Evolutionary conservation across 23 tunicate species (phyloP), one percentile per base, ranked within the genome.

Genomic region (Diplosoma virens): DNA sequence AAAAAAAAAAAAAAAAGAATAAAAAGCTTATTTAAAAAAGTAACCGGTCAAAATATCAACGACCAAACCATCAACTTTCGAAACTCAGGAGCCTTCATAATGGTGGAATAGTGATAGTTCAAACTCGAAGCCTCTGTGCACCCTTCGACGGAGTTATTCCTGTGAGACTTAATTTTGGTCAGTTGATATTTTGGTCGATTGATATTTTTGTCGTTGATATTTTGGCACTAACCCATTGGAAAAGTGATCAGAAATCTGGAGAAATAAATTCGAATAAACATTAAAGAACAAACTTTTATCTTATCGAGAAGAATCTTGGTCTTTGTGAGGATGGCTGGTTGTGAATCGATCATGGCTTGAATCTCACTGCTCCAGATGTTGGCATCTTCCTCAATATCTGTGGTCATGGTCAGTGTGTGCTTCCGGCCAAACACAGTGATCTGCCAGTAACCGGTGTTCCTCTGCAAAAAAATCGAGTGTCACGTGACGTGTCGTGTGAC

Each of bases 341-440:
- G 78, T 0, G 65, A 33, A 47, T 90, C 97, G 2, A 90, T 90
- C 30, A 67, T 58, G 5, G 81, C 79, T 82, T 90, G 97, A 1
- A 90, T 90, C 83, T 90, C 97, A 27, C 79, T 78, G 70, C 83
- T 86, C 97, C 97, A 90, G 31, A 73, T 69, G 36, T 85, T 78
- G 2, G 97, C 97, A 75, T 90, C 97, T 33, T 90, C 88, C 28
- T 83, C 89, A 0, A 75, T 30, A 45, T 84, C 84, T 0, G 90
- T 86, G 71, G 78, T 84, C 34, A 90, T 17, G 3, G 35, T 76
- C 28, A 90, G 73, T 1, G 75, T 59, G 73, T 90, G 97, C 58
- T 90, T 90, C 17, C 90, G 60, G 1, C 97, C 97, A 32, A 45
- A 90, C 30, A 90, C 86, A n/a, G 63, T 73, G 1, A 90, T 67